phyloP scores from a whole-genome alignment of 2,797 vertebrate genomes.

The Spondyliosoma cantharus region DNA sequence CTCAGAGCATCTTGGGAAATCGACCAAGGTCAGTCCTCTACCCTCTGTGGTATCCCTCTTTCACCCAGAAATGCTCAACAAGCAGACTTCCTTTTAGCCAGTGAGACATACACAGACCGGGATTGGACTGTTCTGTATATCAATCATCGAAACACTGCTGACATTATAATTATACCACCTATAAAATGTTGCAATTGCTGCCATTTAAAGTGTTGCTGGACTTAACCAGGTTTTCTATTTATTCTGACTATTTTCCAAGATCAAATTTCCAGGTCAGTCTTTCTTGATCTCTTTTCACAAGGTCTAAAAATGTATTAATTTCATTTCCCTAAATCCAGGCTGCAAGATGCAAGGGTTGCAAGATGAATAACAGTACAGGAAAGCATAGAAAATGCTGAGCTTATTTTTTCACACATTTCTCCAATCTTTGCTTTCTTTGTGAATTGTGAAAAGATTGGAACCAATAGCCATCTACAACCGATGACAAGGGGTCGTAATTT shows the following conservation, averaged over 20 bases:
- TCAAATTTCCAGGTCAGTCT: background rate
- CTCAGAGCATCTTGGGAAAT: constrained; percentile 52
- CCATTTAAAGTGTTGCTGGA: constrained; percentile 8
- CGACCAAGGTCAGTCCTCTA: constrained; percentile 10
- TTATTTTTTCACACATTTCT: background rate
- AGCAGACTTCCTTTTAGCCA: constrained; percentile 51
- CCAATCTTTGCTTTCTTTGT: background rate
- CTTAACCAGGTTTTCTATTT: background rate
- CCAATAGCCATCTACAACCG: background rate
- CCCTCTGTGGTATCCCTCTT: constrained; percentile 19
- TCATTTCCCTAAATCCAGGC: background rate
- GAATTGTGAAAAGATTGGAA: background rate
- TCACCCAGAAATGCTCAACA: constrained; percentile 38
- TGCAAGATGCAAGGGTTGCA: too few relatives aligned
- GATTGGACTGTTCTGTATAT: constrained; percentile 13
- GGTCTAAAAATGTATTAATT: background rate
- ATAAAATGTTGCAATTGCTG: constrained; percentile 5
- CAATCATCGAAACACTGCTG: constrained; percentile 5
- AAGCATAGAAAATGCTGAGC: background rate
- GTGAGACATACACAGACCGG: constrained; percentile 28
- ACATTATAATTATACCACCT: constrained; percentile 3
- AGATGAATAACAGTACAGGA: background rate
- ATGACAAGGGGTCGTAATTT: background rate
- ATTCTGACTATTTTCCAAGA: background rate
- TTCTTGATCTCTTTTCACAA: background rate